These are phyloP conservation scores for Takifugu rubripes DNA, from an alignment of 2,797 vertebrate species.

Conservation along the genomic window DNA sequence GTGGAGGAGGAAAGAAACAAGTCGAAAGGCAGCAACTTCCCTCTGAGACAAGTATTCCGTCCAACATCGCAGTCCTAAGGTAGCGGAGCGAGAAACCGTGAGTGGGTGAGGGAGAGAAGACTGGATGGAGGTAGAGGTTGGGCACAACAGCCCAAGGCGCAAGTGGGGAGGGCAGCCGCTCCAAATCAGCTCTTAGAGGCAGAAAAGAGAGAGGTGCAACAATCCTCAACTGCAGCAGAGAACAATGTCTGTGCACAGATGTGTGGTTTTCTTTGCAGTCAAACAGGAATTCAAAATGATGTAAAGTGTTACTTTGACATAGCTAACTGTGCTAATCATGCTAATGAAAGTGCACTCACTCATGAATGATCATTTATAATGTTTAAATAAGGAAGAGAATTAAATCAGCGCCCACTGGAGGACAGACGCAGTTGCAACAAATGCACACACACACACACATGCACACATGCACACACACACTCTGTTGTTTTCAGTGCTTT, in stretches of 20 bases:
- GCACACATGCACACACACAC: slow-evolving; percentile 1
- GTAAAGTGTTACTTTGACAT: too few species aligned
- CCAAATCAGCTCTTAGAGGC: slow-evolving; percentile 25
- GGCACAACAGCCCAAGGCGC: slow-evolving; percentile 48
- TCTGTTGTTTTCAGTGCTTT: slow-evolving; percentile 25
- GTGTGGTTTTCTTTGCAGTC: too few species aligned
- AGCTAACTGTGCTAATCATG: too few species aligned
- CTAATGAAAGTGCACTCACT: too few species aligned
- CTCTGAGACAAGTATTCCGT: slow-evolving; percentile 31
- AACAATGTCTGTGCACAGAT: background rate
- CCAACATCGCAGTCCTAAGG: slow-evolving; percentile 26
- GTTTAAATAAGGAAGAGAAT: too few species aligned
- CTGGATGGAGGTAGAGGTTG: slow-evolving; percentile 42
- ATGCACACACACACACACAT: background rate
- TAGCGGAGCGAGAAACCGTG: slow-evolving; percentile 20
- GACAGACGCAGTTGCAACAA: background rate
- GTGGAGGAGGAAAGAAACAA: slow-evolving; percentile 15
- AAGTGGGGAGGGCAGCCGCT: slow-evolving; percentile 30
- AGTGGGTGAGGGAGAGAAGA: slow-evolving; percentile 10
- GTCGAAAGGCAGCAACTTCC: slow-evolving; percentile 18
- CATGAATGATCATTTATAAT: too few species aligned
- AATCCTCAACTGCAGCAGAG: background rate
- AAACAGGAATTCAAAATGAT: too few species aligned
- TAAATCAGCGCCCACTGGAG: too few species aligned
- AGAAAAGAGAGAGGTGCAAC: slow-evolving; percentile 7